Percentiles rank a stretch among this genome's conserved stretches.
phyloP scores from a whole-genome alignment of 2,113 vertebrate genomes.

The Antennarius striatus region DNA sequence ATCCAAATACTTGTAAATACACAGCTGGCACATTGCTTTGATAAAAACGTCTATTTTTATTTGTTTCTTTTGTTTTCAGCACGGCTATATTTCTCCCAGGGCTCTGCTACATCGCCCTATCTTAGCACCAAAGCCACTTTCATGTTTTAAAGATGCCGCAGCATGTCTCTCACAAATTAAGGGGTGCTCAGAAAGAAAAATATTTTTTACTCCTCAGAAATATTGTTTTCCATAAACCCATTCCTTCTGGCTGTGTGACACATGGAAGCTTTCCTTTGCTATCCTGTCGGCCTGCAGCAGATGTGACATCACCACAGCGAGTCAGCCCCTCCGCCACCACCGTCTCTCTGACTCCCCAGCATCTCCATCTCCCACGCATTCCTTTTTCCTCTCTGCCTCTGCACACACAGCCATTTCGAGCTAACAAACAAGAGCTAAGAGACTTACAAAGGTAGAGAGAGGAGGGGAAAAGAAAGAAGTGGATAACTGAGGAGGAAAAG shows the following conservation, averaged over 20 bases:
- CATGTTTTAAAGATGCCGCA: slow-evolving; percentile 27
- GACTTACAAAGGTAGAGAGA: slow-evolving; percentile 25
- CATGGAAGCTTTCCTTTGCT: slow-evolving; percentile 67
- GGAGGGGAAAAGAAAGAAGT: slow-evolving; percentile 16
- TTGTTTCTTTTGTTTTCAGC: slow-evolving; percentile 23
- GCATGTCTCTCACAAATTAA: slow-evolving; percentile 23
- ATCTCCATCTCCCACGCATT: slow-evolving; percentile 77
- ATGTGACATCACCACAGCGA: slow-evolving; percentile 72
- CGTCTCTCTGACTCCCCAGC: slow-evolving; percentile 61
- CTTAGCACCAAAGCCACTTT: slow-evolving; percentile 11
- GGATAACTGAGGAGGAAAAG: slow-evolving; percentile 30
- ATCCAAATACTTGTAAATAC: background rate
- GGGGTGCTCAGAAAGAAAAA: slow-evolving; percentile 25
- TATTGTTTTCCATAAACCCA: slow-evolving; percentile 29
- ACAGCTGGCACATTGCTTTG: background rate
- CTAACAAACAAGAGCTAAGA: slow-evolving; percentile 66
- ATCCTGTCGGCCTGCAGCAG: slow-evolving; percentile 70
- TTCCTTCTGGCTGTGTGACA: slow-evolving; percentile 46
- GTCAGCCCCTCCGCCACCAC: slow-evolving; percentile 1
- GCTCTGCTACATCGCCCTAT: background rate
- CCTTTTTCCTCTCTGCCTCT: slow-evolving; percentile 67
- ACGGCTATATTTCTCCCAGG: slow-evolving; percentile 15
- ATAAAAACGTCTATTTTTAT: slow-evolving; percentile 9
- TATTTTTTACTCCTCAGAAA: slow-evolving; percentile 22
- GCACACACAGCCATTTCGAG: slow-evolving; percentile 77